phyloP scores from a whole-genome alignment of 2,888 invertebrate genomes.

The Pyrrhia umbra region DNA sequence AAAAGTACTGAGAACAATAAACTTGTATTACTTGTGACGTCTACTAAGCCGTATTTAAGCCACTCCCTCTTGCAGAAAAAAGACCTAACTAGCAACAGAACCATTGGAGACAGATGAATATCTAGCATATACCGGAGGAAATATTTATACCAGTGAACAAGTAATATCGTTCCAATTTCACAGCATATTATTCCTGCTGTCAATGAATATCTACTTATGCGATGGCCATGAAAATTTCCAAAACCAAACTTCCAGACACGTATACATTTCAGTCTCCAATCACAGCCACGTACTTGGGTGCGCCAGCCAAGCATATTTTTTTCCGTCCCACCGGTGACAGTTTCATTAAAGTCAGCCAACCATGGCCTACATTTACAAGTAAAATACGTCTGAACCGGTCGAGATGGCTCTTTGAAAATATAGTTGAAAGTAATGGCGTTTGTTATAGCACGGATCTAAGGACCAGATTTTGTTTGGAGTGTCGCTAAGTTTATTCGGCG shows the following conservation, averaged over 20 bases:
- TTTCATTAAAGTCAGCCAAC: slow-evolving; percentile 64
- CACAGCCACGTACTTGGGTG: slow-evolving; percentile 44
- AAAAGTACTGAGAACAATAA: no score
- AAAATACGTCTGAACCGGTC: slow-evolving; percentile 57
- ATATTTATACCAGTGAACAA: no score
- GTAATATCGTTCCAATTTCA: no score
- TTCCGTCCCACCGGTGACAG: slow-evolving; percentile 64
- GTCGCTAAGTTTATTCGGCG: not conserved
- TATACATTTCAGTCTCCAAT: slow-evolving; percentile 42
- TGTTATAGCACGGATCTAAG: not conserved
- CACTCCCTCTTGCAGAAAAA: not conserved
- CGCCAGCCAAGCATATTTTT: slow-evolving; percentile 56
- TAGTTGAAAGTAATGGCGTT: slow-evolving; percentile 17
- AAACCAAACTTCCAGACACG: slow-evolving; percentile 1
- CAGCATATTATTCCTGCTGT: no score
- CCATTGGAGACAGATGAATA: no score
- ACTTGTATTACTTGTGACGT: not conserved
- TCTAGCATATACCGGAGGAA: no score
- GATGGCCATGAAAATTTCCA: slow-evolving; percentile 7
- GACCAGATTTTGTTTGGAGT: not conserved
- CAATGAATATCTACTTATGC: slow-evolving; percentile 6
- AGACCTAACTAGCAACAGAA: not conserved
- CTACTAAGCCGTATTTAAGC: not conserved
- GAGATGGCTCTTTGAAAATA: slow-evolving; percentile 44
- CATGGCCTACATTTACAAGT: slow-evolving; percentile 64